Evolutionary conservation across 1,140 invertebrate genomes (phyloP).

Genomic region (Neodiprion lecontei): DNA sequence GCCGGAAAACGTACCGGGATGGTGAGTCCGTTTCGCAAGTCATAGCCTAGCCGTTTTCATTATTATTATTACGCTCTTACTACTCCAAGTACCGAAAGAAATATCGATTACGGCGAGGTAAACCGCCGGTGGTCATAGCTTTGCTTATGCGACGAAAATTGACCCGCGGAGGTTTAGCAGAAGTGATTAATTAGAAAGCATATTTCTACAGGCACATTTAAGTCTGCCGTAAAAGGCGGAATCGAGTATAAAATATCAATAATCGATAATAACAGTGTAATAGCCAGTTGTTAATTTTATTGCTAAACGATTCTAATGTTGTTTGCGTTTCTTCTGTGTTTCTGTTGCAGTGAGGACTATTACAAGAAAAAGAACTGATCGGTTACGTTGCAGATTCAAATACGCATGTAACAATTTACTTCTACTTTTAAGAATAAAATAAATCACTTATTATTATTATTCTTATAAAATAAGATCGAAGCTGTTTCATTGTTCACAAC

Average conservation of each 20-base stretch:
- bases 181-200: too few species aligned
- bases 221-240: too few species aligned
- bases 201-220: too few species aligned
- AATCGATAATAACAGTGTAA: too few species aligned
- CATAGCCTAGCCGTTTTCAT: neutral
- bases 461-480: neutral
- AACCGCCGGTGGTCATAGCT: neutral
- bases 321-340: conserved; percentile 19
- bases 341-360: conserved; percentile 72
- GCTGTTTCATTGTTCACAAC: conserved; percentile 23
- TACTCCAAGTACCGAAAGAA: too few species aligned
- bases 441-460: conserved; percentile 29
- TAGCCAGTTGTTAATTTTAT: too few species aligned
- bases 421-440: conserved; percentile 41
- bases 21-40: conserved; percentile 64
- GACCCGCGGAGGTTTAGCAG: neutral
- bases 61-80: neutral
- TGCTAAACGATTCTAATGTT: too few species aligned
- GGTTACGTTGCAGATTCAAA: conserved; percentile 17
- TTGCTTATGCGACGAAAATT: neutral
- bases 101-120: too few species aligned
- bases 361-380: conserved; percentile 51
- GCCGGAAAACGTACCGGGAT: conserved; percentile 81
- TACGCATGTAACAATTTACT: conserved; percentile 29
- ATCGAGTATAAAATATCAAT: too few species aligned